A percentile compares a stretch with the other conserved stretches of the same genome.
These are phyloP conservation scores for Mystacornis crossleyi DNA, from an alignment of 2,113 vertebrate genomes.

Conservation along the genomic window DNA sequence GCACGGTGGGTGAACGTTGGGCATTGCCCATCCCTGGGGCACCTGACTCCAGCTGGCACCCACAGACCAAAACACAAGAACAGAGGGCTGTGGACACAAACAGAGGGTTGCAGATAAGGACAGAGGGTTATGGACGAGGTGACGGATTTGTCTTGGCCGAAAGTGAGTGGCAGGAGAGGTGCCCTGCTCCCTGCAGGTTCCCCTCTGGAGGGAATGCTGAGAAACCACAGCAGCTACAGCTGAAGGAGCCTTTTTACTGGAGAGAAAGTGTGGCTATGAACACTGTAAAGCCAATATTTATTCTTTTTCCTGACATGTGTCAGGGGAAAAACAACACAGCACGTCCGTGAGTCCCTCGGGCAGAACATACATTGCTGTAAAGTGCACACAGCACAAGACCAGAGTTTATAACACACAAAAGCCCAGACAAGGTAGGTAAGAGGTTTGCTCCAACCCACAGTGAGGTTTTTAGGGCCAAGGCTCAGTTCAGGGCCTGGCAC, in stretches of 20 bases:
- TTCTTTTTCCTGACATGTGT: background rate
- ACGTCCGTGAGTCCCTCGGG: accelerated
- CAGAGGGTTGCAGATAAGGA: background rate
- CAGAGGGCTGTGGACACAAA: background rate
- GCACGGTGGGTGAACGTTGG: accelerated
- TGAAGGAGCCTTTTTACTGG: background rate
- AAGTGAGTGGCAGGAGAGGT: background rate
- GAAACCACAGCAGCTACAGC: background rate
- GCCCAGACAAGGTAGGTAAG: background rate
- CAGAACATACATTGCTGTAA: background rate
- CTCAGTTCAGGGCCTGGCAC: background rate
- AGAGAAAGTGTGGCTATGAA: background rate
- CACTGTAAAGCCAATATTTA: background rate
- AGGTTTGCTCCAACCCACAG: background rate
- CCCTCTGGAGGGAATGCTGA: background rate
- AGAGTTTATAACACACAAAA: background rate
- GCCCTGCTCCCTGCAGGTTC: background rate
- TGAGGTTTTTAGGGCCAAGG: background rate
- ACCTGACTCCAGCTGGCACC: background rate
- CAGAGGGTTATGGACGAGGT: background rate
- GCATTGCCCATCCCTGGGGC: background rate
- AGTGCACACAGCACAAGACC: background rate
- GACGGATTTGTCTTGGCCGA: background rate
- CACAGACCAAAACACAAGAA: background rate
- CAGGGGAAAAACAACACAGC: background rate